Conservation (phyloP, 2,888 invertebrate genomes). For the Mimumesa dahlbomi region DNA sequence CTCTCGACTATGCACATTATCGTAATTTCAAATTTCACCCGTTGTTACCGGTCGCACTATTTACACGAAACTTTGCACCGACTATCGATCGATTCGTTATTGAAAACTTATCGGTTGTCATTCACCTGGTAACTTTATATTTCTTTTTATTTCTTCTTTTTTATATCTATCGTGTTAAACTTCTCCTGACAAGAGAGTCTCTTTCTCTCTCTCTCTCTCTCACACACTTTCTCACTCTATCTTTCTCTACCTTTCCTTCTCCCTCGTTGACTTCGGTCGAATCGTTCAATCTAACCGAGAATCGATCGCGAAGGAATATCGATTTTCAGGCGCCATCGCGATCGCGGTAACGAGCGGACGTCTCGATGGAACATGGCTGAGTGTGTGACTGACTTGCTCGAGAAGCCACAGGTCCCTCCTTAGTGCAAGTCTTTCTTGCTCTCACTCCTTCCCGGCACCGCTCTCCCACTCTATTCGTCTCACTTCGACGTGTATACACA, state of each 20-base stretch:
- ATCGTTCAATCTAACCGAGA: not conserved
- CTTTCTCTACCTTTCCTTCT: too few relatives aligned
- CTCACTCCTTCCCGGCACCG: conserved; percentile 12
- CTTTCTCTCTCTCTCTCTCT: too few relatives aligned
- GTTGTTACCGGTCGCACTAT: not conserved
- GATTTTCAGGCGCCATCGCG: conserved; percentile 19
- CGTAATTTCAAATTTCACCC: not conserved
- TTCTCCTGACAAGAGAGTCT: too few relatives aligned
- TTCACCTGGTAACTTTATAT: too few relatives aligned
- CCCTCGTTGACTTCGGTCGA: too few relatives aligned
- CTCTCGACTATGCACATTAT: not conserved
- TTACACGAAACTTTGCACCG: too few relatives aligned
- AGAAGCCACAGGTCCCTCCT: conserved; percentile 67
- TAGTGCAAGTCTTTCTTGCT: conserved; percentile 47
- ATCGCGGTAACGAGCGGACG: conserved; percentile 43
- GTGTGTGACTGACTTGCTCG: conserved; percentile 69
- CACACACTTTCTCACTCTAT: too few relatives aligned
- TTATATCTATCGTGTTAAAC: too few relatives aligned
- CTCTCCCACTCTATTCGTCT: conserved; percentile 47
- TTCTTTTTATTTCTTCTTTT: too few relatives aligned
- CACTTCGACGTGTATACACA: too few relatives aligned
- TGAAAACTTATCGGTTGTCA: too few relatives aligned
- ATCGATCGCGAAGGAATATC: conserved; percentile 5
- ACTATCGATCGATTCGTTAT: too few relatives aligned
- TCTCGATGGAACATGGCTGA: conserved; percentile 54